Percentiles rank a stretch among this genome's conserved stretches.
These are phyloP conservation scores for Manis javanica DNA, from an alignment of 2,797 vertebrate genomes.

Conservation along the genomic window DNA sequence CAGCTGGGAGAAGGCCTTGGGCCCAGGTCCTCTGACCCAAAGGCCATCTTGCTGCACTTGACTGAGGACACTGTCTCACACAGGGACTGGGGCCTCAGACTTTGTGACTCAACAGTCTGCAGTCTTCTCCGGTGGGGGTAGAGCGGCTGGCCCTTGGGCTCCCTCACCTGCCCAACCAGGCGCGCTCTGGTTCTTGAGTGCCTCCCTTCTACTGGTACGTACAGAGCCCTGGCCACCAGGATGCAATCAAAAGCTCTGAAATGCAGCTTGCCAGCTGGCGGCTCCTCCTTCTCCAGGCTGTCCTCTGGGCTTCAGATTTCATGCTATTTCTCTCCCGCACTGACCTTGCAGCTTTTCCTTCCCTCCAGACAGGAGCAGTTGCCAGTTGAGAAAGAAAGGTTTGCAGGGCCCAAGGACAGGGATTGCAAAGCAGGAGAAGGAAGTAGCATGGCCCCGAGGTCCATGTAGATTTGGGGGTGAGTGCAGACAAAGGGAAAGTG, in stretches of 20 bases:
- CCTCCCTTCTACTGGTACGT: neutral
- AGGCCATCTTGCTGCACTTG: neutral
- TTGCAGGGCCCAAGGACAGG: constrained; percentile 4
- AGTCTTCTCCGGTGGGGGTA: neutral
- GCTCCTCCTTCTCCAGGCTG: constrained; percentile 16
- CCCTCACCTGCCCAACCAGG: neutral
- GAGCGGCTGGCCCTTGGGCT: neutral
- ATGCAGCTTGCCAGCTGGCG: constrained; percentile 43
- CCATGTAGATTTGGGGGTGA: neutral
- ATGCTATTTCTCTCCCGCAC: neutral
- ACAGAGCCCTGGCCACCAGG: neutral
- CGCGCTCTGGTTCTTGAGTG: neutral
- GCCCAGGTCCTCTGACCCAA: neutral
- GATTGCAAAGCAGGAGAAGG: neutral
- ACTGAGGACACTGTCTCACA: neutral
- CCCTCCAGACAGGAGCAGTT: neutral
- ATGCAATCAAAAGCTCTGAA: neutral
- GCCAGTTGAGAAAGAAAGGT: neutral
- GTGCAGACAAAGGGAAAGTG: neutral
- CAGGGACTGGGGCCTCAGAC: accelerated
- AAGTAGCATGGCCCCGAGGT: neutral
- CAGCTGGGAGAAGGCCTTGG: no score
- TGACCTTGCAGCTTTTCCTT: constrained; percentile 72
- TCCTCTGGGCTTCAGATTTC: constrained; percentile 53
- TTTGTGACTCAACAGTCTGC: neutral